Evolutionary conservation across 2,797 vertebrate species (phyloP), one percentile per base, ranked within the genome.

Genomic region (Holocentrus rufus): DNA sequence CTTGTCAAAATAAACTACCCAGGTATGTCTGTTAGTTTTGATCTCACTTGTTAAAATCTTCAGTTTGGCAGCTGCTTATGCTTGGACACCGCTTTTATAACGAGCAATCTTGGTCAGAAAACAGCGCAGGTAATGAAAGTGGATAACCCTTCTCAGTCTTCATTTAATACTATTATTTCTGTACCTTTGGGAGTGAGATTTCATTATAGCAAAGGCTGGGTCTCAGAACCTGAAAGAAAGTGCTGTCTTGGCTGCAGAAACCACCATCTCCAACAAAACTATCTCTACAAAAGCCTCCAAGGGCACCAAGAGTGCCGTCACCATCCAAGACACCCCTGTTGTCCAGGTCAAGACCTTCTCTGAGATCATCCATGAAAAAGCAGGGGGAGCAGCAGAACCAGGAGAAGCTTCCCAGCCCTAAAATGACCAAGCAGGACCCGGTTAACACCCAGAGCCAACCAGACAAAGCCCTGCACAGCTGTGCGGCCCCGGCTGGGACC

Each of bases 271-370:
- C n/a, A n/a, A n/a, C 4, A 75, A 64, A 54, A 65, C 55, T 1
- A 18, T 39, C 13, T n/a, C 20, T 0, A 53, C 56, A 14, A 80
- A 76, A 78, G 31, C 65, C 17, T 18, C 47, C n/a, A 87, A 42
- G 55, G 59, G 54, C 7, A 66, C 82, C 34, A 90, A 56, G 91
- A 92, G 74, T 83, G 31, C 64, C 11, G 57, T 85, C 71, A 78
- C 70, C 2, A 0, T 71, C 30, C 91, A 76, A 69, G 67, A 89
- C 1, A 27, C 85, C 13, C 68, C 88, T 1, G 44, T 73, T 0
- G 1, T 84, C 15, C 82, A 83, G 0, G 74, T 92, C 57, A 96
- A 94, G 90, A 90, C 93, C 0, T 93, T 95, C 68, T 90, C 93
- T 0, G 96, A 97, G 82, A 77, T 94, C 66, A 77, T 95, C 46